phyloP scores from a whole-genome alignment of 2,888 invertebrate genomes.

The Napeogenes sylphis region DNA sequence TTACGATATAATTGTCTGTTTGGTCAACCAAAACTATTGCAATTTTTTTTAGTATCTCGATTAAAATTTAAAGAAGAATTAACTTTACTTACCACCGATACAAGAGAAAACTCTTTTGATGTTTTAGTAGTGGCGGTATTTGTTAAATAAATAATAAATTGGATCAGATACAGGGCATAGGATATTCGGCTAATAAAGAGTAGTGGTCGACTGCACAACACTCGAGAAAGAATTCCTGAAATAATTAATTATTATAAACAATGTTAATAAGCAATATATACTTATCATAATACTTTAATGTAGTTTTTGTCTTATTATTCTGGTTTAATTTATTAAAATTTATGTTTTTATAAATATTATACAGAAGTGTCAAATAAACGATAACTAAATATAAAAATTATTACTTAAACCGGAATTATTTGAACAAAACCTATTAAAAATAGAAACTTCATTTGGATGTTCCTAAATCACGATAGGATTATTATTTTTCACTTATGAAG shows the following conservation, averaged over 20 bases:
- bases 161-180: constrained; percentile 81
- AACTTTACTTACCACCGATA: constrained; percentile 72
- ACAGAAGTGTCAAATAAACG: too few species aligned
- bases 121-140: constrained; percentile 80
- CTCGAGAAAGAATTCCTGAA: constrained; percentile 67
- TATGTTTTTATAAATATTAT: too few species aligned
- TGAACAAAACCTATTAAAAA: too few species aligned
- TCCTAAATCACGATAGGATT: too few species aligned
- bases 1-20: too few species aligned
- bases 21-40: too few species aligned
- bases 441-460: too few species aligned
- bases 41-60: not conserved
- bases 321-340: not conserved
- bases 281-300: not conserved
- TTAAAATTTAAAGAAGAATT: constrained; percentile 14
- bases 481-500: too few species aligned
- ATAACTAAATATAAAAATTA: too few species aligned
- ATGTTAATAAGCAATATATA: too few species aligned
- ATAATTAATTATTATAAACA: constrained; percentile 8
- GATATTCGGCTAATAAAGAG: constrained; percentile 81
- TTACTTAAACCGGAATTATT: too few species aligned
- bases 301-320: not conserved
- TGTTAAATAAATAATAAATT: constrained; percentile 82
- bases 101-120: constrained; percentile 76
- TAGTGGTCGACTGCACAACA: constrained; percentile 76